Conservation (phyloP, 1,140 invertebrate genomes). For the Habropoda laboriosa region DNA sequence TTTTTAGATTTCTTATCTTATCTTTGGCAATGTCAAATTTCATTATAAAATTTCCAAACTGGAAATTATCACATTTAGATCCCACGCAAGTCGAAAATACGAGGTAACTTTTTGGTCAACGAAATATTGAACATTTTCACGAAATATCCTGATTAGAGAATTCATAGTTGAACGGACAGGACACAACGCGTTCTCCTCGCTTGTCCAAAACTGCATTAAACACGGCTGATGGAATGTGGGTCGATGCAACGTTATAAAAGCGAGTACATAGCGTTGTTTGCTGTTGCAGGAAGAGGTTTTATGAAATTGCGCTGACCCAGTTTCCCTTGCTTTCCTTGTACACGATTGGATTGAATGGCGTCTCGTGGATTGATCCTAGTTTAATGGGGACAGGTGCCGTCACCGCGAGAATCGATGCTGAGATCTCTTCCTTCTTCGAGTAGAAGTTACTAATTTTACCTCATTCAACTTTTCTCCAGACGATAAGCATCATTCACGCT, state of each 20-base stretch:
- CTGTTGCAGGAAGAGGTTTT: constrained; percentile 46
- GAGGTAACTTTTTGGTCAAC: too few relatives aligned
- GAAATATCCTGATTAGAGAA: background rate
- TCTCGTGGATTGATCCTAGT: constrained; percentile 33
- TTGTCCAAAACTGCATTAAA: constrained; percentile 12
- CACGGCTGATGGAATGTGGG: constrained; percentile 16
- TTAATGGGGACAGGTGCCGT: background rate
- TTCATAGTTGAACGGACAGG: background rate
- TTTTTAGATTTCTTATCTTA: too few relatives aligned
- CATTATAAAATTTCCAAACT: too few relatives aligned
- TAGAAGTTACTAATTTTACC: too few relatives aligned
- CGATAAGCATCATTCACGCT: too few relatives aligned
- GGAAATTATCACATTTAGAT: too few relatives aligned
- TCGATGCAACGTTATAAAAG: constrained; percentile 43
- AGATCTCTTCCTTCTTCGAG: background rate
- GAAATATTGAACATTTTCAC: background rate
- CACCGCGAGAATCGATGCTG: background rate
- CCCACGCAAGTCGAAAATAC: too few relatives aligned
- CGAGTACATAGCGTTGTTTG: constrained; percentile 39
- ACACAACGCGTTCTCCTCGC: background rate
- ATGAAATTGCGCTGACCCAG: constrained; percentile 45
- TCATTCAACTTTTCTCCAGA: too few relatives aligned
- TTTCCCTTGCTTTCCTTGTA: constrained; percentile 28
- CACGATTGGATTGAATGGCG: constrained; percentile 30
- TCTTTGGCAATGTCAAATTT: too few relatives aligned